Evolutionary conservation across 2,113 vertebrate species (phyloP), one percentile per base, ranked within the genome.

Genomic region (Nerophis ophidion): DNA sequence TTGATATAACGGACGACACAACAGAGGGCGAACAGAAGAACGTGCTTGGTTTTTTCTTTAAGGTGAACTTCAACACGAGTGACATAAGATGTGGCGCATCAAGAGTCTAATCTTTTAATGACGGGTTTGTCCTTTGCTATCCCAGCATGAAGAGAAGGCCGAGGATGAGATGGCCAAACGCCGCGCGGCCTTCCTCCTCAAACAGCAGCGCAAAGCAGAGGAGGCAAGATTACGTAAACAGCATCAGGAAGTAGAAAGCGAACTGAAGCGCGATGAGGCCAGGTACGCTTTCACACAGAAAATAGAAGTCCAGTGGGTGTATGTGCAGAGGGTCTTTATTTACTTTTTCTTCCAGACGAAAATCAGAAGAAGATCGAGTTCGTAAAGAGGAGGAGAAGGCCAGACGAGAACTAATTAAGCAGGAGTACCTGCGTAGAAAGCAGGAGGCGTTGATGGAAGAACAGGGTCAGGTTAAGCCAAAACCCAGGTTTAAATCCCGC

Each of bases 361-460:
- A 96, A 75, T 95, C 96, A 0, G 96, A 98, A 62, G 96, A 98
- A 61, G 96, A 98, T 0, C 90, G 96, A 0, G 68, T 95, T 65
- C 92, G 94, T 46, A 99, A 99, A 50, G 96, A 99, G 6, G 96
- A 99, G 45, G 96, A 99, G 80, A 98, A 96, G 70, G 92, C 94
- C 0, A 87, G 96, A 0, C 84, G 94, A 16, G 96, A 99, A 13
- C 89, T 98, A 1, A 99, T 99, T 49, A 98, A 98, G 64, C 95
- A 98, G 75, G 96, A 99, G 4, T 97, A 98, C 68, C 72, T 98
- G 54, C 86, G 89, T 17, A 86, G 93, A 70, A 98, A 99, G 73
- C 97, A 98, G 78, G 87, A 94, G 71, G 93, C 94, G 15, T 84
- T 95, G 14, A 66, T 97, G 55, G 96, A 98, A 17, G 95, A 96